Percentiles rank a stretch among this genome's conserved stretches.
Evolutionary conservation across 92 coral and sea anemone genomes (phyloP).

Genomic region (Paragorgia papillata): DNA sequence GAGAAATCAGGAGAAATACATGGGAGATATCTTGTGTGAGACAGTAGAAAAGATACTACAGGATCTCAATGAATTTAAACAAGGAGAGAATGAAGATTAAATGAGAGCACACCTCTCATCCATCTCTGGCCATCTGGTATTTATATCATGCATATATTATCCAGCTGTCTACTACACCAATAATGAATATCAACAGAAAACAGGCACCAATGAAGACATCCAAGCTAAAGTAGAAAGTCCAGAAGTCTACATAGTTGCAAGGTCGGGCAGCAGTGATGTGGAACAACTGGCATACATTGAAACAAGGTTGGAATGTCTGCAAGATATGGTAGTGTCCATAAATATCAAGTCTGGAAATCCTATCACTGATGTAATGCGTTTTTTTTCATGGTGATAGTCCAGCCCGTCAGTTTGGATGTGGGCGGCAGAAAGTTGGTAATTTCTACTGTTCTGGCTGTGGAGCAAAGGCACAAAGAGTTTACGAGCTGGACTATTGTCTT

Average conservation of each 20-base stretch:
- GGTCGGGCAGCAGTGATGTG: conserved; percentile 42
- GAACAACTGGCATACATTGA: conserved; percentile 53
- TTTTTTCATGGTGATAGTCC: conserved; percentile 39
- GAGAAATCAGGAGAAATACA: too few species aligned
- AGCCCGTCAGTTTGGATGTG: conserved; percentile 49
- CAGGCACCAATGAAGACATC: conserved; percentile 43
- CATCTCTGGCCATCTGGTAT: conserved; percentile 62
- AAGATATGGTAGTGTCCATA: too few species aligned
- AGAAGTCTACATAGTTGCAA: conserved; percentile 41
- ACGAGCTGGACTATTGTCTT: too few species aligned
- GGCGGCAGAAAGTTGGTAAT: conserved; percentile 62
- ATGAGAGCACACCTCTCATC: conserved; percentile 41
- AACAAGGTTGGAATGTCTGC: too few species aligned
- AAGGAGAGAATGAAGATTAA: too few species aligned
- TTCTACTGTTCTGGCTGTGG: conserved; percentile 64
- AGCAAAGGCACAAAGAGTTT: conserved; percentile 41
- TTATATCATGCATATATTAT: conserved; percentile 51
- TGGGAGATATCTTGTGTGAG: too few species aligned
- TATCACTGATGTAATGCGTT: neutral
- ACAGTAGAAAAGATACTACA: too few species aligned
- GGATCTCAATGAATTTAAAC: too few species aligned
- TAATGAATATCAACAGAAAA: conserved; percentile 32
- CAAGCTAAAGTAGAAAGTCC: conserved; percentile 50
- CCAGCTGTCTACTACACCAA: conserved; percentile 51
- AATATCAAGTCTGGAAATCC: neutral